Base-by-base conservation (phyloP, 2,888 invertebrate species). In the Diachrysia chrysitis region DNA sequence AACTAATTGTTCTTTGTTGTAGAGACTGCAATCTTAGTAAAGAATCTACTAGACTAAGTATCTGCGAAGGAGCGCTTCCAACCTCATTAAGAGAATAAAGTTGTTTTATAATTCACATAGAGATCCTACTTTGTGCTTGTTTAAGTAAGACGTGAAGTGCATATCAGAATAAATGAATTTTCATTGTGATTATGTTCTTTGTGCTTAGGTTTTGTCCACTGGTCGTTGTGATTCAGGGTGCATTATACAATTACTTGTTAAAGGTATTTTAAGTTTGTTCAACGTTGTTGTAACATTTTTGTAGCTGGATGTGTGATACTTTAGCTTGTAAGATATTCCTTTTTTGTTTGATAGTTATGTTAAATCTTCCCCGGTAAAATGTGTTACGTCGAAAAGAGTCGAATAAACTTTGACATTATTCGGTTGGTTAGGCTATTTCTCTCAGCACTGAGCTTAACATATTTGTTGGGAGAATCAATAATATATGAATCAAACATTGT, bases 401-500 rank as follows among this genome's bases (percentile, higher is more conserved):
- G 42, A 37, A 37, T 37, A 37, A 37, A 42, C 42, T 42, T 42
- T 42, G n/a, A 42, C 42, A 42, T 42, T 42, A 42, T 42, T 42
- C 42, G 42, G 42, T 42, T 42, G 42, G 42, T n/a, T 42, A n/a
- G 42, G 58, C 58, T 35, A 67, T 59, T 63, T 76, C 71, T 69
- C 63, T 65, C 63, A 54, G 65, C 29, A 57, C 6, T 60, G 48
- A 62, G 35, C 21, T 42, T 57, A 42, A 67, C 32, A 54, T 62
- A 57, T 58, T 63, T 35, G 42, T 25, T 59, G 42, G 19, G 62
- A 58, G 62, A 68, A 64, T 69, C 66, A 42, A 12, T 64, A 54
- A 32, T 66, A 25, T 73, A 81, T 84, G 83, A 82, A 85, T 82
- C 77, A 82, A 83, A 82, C 83, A 81, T 84, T 63, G 73, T 70